Base-by-base conservation (phyloP, 2,888 invertebrate genomes). In the Muschampia plurimacula region DNA sequence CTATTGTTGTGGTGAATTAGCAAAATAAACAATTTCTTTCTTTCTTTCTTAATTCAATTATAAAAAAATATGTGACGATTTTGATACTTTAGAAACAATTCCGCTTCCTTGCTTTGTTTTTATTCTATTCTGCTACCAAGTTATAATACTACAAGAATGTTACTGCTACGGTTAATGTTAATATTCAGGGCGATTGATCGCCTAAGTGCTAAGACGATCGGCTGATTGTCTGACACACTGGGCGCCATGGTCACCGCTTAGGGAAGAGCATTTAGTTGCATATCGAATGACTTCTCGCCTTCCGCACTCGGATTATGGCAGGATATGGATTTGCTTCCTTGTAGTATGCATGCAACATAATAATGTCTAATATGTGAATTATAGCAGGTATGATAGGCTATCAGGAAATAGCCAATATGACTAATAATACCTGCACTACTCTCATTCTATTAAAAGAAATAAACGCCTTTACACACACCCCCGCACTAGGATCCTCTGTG, bases 241-340 rank as follows among this genome's bases (percentile, higher is more conserved):
- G 55, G 55, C 32, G 63, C 63, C 65, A 65, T 57, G 70, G 70
- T 65, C 64, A 70, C 8, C 15, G 69, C 41, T 63, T 57, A 70
- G 70, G 65, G 70, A 70, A 70, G 64, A 69, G 44, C 57, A 28
- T 67, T 64, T 64, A 32, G 32, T 70, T 57, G n/a, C 57, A 65
- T 64, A 70, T 70, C 57, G 44, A 12, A 65, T 70, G 44, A 57
- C 69, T 44, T 63, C 55, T 55, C 39, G 44, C 64, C 55, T 70
- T 64, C 69, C 69, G 69, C 28, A 63, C 49, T 60, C 52, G 36
- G 36, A 41, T 67, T 67, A 46, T 32, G n/a, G 59, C 59, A 67
- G 67, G 67, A 67, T 46, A 32, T 28, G 67, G n/a, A 59, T n/a
- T 28, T 9, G 59, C 59, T 67, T 67, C 67, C 41, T 28, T 44